Conservation (phyloP, 2,113 vertebrate genomes). For the Pogona vitticeps region DNA sequence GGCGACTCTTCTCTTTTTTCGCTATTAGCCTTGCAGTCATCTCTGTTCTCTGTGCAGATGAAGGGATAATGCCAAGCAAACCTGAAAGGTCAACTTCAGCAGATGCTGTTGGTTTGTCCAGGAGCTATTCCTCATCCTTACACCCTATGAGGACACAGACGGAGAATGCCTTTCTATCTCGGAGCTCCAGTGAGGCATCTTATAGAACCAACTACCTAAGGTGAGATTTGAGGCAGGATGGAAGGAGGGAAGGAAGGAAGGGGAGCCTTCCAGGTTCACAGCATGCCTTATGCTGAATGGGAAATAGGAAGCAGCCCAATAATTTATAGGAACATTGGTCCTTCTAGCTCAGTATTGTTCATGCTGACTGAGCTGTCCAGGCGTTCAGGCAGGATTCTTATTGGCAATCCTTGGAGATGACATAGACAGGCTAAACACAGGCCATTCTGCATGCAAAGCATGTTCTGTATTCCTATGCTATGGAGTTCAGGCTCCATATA, state of each 20-base stretch:
- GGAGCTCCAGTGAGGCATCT: background rate
- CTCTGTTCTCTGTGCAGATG: conserved; percentile 19
- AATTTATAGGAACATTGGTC: too few relatives aligned
- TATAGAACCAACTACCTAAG: background rate
- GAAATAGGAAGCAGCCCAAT: too few relatives aligned
- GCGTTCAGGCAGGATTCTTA: too few relatives aligned
- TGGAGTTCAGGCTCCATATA: background rate
- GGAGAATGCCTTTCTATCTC: fast-evolving
- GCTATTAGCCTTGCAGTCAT: background rate
- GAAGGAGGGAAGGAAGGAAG: too few relatives aligned
- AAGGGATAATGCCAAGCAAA: fast-evolving
- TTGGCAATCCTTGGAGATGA: too few relatives aligned
- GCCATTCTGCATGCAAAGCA: background rate
- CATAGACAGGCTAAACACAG: too few relatives aligned
- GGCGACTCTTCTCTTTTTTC: background rate
- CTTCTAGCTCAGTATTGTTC: too few relatives aligned
- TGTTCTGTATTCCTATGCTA: background rate
- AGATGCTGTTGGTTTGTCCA: background rate
- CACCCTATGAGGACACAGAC: background rate
- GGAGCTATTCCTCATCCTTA: background rate
- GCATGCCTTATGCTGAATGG: too few relatives aligned
- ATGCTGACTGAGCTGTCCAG: too few relatives aligned
- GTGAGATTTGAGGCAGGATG: conserved; percentile 11
- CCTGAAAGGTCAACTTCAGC: background rate
- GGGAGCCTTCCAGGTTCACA: too few relatives aligned